Base-by-base conservation (phyloP, 2,797 vertebrate species). In the Lepus townsendii region DNA sequence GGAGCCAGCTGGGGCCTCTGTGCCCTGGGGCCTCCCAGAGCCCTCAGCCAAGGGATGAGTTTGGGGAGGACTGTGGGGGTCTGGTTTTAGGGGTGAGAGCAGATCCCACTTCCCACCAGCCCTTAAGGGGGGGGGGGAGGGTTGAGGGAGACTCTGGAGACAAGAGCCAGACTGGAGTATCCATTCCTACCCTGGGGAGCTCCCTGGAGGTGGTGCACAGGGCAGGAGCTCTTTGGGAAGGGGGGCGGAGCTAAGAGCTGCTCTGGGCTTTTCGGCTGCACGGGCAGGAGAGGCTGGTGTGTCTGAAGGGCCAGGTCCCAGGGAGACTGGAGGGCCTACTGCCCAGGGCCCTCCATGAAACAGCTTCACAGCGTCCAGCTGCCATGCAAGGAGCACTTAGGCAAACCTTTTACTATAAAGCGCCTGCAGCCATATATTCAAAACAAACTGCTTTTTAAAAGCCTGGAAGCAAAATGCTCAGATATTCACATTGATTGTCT, bases 361-460 rank as follows among this genome's bases (percentile, higher is more conserved):
- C 69, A 68, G 71, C 71, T 68, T 90, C 9, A 7, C 52, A 1
- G 17, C 66, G 42, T 50, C 87, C 10, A 0, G 52, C 68, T n/a
- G 3, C 65, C 4, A 26, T 5, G 63, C 92, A 90, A 62, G 87
- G 78, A 92, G 94, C 92, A 95, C 84, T 92, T 90, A 93, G 93
- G 60, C n/a, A 20, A 96, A 62, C 54, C 91, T 93, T 87, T 66
- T 54, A 62, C 77, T 73, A 54, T 71, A 85, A 76, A 86, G 83
- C 13, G 27, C 47, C 50, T 90, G 16, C 54, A 42, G 22, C 92
- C 86, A 27, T 86, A 54, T 90, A 84, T 96, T 82, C 62, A 95
- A 94, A 89, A 80, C 92, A 85, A 92, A 88, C 50, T 80, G 57
- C 88, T 92, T 90, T 93, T 69, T 96, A 76, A 96, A 96, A 96